These are phyloP conservation scores for Epicampocera succincta DNA, from an alignment of 2,888 invertebrate genomes.

Conservation along the genomic window DNA sequence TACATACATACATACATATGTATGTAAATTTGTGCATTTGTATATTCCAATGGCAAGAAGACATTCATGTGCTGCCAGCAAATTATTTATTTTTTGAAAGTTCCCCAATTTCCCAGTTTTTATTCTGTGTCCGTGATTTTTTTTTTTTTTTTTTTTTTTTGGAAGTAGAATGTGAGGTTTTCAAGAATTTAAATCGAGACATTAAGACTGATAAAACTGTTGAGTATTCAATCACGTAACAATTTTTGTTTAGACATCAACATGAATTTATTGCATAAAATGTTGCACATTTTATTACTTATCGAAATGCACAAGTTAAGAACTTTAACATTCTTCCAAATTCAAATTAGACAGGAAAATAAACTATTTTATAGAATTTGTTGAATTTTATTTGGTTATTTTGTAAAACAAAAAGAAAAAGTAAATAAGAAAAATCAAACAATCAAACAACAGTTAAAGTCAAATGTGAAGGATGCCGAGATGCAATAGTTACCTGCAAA, in stretches of 20 bases:
- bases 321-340: too few relatives aligned
- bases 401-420: too few relatives aligned
- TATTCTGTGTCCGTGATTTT: not conserved
- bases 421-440: too few relatives aligned
- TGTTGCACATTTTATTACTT: not conserved
- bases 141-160: not conserved
- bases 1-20: not conserved
- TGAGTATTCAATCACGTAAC: not conserved
- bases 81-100: constrained; percentile 21
- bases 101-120: constrained; percentile 22
- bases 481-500: too few relatives aligned
- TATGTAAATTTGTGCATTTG: not conserved
- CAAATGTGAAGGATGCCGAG: too few relatives aligned
- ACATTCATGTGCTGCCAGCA: constrained; percentile 1
- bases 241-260: constrained; percentile 18
- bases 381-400: too few relatives aligned
- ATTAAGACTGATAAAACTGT: constrained; percentile 51
- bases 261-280: constrained; percentile 10
- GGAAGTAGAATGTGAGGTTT: constrained; percentile 35
- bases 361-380: too few relatives aligned
- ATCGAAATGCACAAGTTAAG: not conserved
- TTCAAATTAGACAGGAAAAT: too few relatives aligned
- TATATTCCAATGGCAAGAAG: too few relatives aligned
- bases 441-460: too few relatives aligned
- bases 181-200: constrained; percentile 51